Evolutionary conservation across 1,140 invertebrate genomes (phyloP).

Genomic region (Neomicropteryx cornuta): DNA sequence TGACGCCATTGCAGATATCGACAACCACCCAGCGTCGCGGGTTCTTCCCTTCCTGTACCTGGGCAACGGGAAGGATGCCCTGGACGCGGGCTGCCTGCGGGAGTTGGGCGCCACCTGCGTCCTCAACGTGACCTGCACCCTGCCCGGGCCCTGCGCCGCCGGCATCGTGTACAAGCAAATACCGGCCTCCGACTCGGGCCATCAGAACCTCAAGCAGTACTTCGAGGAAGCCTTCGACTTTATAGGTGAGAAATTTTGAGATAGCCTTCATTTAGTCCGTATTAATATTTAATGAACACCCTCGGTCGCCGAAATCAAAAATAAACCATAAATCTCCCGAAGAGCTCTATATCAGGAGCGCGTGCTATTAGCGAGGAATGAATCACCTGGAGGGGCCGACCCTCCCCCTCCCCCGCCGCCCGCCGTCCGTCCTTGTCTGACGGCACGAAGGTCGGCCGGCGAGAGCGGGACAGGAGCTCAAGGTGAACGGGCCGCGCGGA

Average conservation of each 20-base stretch:
- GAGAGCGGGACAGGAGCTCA: no score
- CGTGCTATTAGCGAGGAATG: no score
- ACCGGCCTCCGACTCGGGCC: constrained; percentile 72
- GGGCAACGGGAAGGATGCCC: constrained; percentile 76
- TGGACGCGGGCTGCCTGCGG: constrained; percentile 56
- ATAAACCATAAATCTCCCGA: no score
- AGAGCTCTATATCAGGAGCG: no score
- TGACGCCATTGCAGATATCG: constrained; percentile 45
- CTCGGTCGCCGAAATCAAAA: no score
- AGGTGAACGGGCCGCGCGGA: no score
- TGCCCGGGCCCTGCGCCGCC: constrained; percentile 55
- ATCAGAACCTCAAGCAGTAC: constrained; percentile 86
- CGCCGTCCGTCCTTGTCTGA: no score
- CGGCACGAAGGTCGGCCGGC: no score
- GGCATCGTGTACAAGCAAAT: constrained; percentile 74
- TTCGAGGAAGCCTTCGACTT: constrained; percentile 86
- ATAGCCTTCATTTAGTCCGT: constrained; percentile 16
- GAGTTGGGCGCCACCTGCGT: constrained; percentile 61
- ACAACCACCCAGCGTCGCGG: constrained; percentile 65
- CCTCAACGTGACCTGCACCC: constrained; percentile 73
- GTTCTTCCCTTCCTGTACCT: constrained; percentile 82
- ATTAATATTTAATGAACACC: no score
- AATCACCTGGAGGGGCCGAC: no score
- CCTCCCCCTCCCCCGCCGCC: no score
- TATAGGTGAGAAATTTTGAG: constrained; percentile 88